Base-by-base conservation (phyloP, 1,140 invertebrate species). In the Eueides isabella region DNA sequence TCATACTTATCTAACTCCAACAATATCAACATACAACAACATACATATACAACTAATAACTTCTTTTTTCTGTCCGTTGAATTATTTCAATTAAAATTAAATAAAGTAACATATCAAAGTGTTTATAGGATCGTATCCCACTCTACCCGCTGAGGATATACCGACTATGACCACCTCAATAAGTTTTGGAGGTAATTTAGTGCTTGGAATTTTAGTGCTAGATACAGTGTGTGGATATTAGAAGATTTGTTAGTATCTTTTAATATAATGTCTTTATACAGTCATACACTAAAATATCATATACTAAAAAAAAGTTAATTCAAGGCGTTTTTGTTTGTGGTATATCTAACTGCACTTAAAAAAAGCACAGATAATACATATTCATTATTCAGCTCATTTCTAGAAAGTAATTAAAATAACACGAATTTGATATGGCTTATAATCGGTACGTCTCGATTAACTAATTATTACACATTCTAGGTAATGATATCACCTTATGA, bases 71-170 rank as follows among this genome's bases (percentile, higher is more conserved):
- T n/a, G n/a, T n/a, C n/a, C n/a, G n/a, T n/a, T n/a, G n/a, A n/a
- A n/a, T n/a, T n/a, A n/a, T n/a, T n/a, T n/a, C 19, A 3, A 23
- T 63, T 63, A 30, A 31, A 62, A 63, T 7, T 63, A 19, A 11
- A 26, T n/a, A 55, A 9, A 69, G 29, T 19, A 48, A 41, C 19
- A 67, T 35, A 29, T 31, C 14, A 26, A 63, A 63, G 61, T 63
- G 61, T 63, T 63, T 63, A 63, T 63, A 63, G 61, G 61, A 63
- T 63, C 61, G 6, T 63, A 30, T 63, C 61, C 61, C 12, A 63
- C 28, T 63, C 61, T 63, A 29, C 61, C 61, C 28, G 61, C 61
- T 63, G 61, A 63, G n/a, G 61, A 63, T 30, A 63, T 63, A 63
- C 61, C 61, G 7, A 30, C 26, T 30, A 63, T 63, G 61, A 63